Evolutionary conservation across 2,113 vertebrate species (phyloP).

Genomic region (Alligator sinensis): DNA sequence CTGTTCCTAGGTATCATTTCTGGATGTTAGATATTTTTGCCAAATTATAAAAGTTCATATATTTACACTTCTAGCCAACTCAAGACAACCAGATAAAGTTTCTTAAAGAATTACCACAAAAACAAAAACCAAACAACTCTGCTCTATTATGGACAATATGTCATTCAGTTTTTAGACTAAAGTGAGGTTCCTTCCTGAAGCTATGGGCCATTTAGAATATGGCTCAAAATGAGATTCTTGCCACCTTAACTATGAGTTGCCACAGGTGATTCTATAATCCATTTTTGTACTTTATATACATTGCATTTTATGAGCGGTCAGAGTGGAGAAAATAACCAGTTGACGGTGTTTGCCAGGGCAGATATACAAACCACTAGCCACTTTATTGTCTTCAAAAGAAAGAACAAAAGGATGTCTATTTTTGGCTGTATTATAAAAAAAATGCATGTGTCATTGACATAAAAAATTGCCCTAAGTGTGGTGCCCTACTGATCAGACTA

Average conservation of each 20-base stretch:
- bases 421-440: not conserved
- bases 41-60: not conserved
- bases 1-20: not conserved
- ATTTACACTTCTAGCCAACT: not conserved
- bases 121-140: not conserved
- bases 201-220: not conserved
- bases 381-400: not conserved
- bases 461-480: not conserved
- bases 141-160: not conserved
- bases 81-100: not conserved
- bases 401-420: not conserved
- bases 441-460: not conserved
- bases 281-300: not conserved
- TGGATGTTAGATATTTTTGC: not conserved
- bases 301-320: not conserved
- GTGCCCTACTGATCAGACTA: not conserved
- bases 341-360: not conserved
- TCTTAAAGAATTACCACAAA: not conserved
- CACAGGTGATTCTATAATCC: accelerated
- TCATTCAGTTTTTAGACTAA: not conserved
- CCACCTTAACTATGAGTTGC: not conserved
- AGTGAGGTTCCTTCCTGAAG: not conserved
- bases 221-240: not conserved
- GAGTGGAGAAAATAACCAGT: accelerated
- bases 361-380: not conserved